These are phyloP conservation scores for Tetropium fuscum DNA, from an alignment of 2,888 invertebrate genomes.

Conservation along the genomic window DNA sequence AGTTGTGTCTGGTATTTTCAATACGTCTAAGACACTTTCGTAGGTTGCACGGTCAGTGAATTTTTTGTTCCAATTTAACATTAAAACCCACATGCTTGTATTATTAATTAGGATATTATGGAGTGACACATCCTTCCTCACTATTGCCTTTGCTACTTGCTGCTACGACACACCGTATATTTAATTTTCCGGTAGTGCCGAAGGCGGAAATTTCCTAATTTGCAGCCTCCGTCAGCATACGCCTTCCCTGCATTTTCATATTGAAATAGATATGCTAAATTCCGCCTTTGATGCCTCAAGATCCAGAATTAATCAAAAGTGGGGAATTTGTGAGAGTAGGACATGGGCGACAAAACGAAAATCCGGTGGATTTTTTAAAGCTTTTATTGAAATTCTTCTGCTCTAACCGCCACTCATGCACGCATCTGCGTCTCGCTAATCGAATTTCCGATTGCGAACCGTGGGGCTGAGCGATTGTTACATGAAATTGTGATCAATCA, in stretches of 20 bases:
- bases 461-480: conserved; percentile 21
- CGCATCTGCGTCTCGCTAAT: conserved; percentile 37
- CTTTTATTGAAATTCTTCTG: conserved; percentile 50
- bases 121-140: too few species aligned
- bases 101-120: too few species aligned
- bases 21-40: too few species aligned
- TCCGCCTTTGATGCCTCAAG: conserved; percentile 28
- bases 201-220: conserved; percentile 11
- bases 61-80: too few species aligned
- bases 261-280: conserved; percentile 27
- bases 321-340: conserved; percentile 47
- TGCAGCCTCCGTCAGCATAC: neutral
- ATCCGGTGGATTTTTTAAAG: conserved; percentile 48
- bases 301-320: conserved; percentile 44
- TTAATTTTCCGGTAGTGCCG: neutral
- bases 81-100: too few species aligned
- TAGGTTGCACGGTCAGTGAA: too few species aligned
- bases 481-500: conserved; percentile 42
- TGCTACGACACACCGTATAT: neutral
- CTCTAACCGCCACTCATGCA: conserved; percentile 34
- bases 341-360: conserved; percentile 47
- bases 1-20: too few species aligned
- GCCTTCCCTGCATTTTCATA: conserved; percentile 10
- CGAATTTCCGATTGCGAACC: conserved; percentile 35
- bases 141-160: neutral